Base-by-base conservation (phyloP, 2,888 invertebrate species). In the Calliphora vomitoria region DNA sequence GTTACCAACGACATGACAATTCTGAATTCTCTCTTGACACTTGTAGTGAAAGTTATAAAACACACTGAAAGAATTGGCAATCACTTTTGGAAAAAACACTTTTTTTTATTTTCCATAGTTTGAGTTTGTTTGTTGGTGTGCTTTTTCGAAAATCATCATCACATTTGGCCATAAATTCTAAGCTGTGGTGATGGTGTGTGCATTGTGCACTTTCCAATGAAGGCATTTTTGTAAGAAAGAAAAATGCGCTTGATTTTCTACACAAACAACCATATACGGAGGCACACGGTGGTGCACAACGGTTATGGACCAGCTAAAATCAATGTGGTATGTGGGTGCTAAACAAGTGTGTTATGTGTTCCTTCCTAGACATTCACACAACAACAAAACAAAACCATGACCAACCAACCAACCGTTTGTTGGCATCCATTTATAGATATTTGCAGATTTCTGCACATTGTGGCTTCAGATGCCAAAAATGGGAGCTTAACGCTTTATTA, bases 61-160 rank as follows among this genome's bases (percentile, higher is more conserved):
- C 35, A 44, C 13, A 11, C 10, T 44, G 50, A 4, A 50, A 50
- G n/a, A 50, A 50, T 50, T 50, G 15, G 6, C n/a, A 50, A 50
- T 50, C 50, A 50, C n/a, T 50, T 50, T 50, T n/a, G 3, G 13
- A 44, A 50, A 50, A 50, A 50, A 15, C 0, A n/a, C 0, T 25
- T 25, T 64, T 25, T 64, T 64, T 18, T 41, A 10, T 18, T 6
- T 6, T 6, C 13, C 38, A 68, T 20, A 8, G 50, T 53, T 53
- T 38, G 15, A 25, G 18, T 62, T 41, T 18, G 20, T 60, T 47
- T 4, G 31, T 76, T 76, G 8, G 60, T 69, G 44, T 44, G 89
- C 38, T 50, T 90, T n/a, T 91, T 90, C 89, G 89, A 92, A 91
- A 92, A 92, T 91, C 91, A 92, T 92, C 91, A 92, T 92, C 90